These are phyloP conservation scores for Clunio marinus DNA, from an alignment of 2,888 invertebrate genomes.

Conservation along the genomic window DNA sequence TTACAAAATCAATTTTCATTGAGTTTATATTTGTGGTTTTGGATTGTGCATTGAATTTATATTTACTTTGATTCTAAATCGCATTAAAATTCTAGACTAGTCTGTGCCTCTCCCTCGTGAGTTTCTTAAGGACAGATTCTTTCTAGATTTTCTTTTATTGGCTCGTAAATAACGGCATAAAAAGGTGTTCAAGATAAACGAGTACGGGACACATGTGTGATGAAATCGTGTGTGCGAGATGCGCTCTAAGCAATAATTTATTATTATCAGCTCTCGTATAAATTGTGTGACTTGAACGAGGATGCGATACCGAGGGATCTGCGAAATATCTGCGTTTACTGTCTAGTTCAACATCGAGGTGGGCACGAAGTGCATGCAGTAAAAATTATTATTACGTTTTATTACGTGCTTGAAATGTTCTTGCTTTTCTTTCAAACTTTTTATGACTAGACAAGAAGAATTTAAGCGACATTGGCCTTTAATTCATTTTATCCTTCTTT, in stretches of 20 bases:
- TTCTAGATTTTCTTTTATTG: constrained; percentile 23
- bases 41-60: background rate
- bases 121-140: background rate
- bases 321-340: background rate
- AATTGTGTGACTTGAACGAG: constrained; percentile 29
- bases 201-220: constrained; percentile 23
- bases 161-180: constrained; percentile 37
- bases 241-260: constrained; percentile 26
- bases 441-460: constrained; percentile 1
- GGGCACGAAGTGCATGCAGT: constrained; percentile 36
- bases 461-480: too few species aligned
- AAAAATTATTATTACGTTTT: constrained; percentile 37
- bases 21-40: background rate
- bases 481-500: too few species aligned
- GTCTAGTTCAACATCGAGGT: constrained; percentile 24
- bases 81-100: constrained; percentile 37
- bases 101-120: background rate
- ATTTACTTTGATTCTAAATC: constrained; percentile 6
- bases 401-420: constrained; percentile 33
- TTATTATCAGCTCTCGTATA: constrained; percentile 34
- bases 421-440: background rate
- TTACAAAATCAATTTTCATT: too few species aligned
- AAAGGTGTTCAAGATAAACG: constrained; percentile 37
- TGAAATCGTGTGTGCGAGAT: constrained; percentile 15
- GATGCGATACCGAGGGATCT: background rate